Evolutionary conservation across 2,797 vertebrate genomes (phyloP), one percentile per base, ranked within the genome.

Genomic region (Poeciliopsis presidionis): DNA sequence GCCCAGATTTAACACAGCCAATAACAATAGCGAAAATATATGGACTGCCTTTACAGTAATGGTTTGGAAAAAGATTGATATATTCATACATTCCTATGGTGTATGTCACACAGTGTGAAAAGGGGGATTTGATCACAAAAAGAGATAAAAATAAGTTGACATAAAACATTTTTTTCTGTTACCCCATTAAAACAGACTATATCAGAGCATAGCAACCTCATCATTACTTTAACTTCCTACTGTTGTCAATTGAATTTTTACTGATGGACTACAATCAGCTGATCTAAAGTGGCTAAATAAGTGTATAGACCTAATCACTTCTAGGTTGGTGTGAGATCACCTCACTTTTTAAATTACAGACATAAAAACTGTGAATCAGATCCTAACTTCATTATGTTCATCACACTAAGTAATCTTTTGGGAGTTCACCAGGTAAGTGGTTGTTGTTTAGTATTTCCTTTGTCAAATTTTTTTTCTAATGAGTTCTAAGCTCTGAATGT

Each of bases 1-100:
- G 79, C 76, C 46, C 74, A 72, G 77, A 82, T 87, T 83, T 76
- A 87, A 77, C 76, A 74, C 20, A 72, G 12, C 77, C 51, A n/a
- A 63, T 72, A 45, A 73, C 72, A 82, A 70, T 45, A 69, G 72
- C 25, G 63, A 36, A 76, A 41, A 78, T 78, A 81, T 41, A 41
- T 71, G 53, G 75, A 73, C 67, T 53, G 9, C 41, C 13, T 71
- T 36, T 78, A 43, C 45, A 75, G 76, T 69, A 28, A 43, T 72
- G 63, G 76, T 78, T 86, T 80, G 46, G 77, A 57, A 79, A 63
- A 84, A 84, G 45, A 14, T 77, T 18, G n/a, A 45, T 45, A 51
- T 72, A 63, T 72, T 65, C 70, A 69, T 20, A 61, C 5, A 59
- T 30, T 46, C 11, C 72, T 41, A 76, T 1, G 69, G 57, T 18